phyloP scores from a whole-genome alignment of 2,888 invertebrate species.

The Odiellus spinosus region DNA sequence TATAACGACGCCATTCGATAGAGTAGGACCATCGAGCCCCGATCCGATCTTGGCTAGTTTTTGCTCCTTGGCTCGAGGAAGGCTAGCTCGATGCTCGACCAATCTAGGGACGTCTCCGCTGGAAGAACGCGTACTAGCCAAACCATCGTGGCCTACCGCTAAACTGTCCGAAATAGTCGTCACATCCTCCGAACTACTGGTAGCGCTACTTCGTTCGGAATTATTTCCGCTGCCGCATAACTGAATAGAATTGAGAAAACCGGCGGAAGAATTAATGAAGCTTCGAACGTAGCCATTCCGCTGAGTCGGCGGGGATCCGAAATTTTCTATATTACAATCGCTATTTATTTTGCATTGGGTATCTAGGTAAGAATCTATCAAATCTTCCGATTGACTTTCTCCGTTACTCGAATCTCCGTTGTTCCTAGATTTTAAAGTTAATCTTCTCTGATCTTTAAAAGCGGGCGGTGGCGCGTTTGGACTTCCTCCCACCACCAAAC shows the following conservation, averaged over 20 bases:
- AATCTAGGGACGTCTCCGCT: not conserved
- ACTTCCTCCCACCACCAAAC: not conserved
- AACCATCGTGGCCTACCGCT: not conserved
- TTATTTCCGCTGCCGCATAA: not conserved
- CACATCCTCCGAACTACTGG: not conserved
- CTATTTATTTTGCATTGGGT: too few relatives aligned
- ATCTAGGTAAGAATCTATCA: too few relatives aligned
- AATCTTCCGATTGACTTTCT: not conserved
- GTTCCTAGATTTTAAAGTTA: not conserved
- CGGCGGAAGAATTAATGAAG: not conserved
- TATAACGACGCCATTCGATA: conserved; percentile 7
- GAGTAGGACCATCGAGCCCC: not conserved
- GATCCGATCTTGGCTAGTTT: not conserved
- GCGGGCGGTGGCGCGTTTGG: not conserved
- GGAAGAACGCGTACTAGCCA: not conserved
- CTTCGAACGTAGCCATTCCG: not conserved
- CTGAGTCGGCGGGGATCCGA: too few relatives aligned
- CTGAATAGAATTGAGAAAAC: not conserved
- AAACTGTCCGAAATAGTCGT: not conserved
- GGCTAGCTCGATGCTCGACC: conserved; percentile 16
- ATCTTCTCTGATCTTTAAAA: not conserved
- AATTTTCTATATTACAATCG: too few relatives aligned
- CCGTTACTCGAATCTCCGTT: not conserved
- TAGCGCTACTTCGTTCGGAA: not conserved
- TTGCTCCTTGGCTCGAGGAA: conserved; percentile 12